Evolutionary conservation across 2,888 invertebrate species (phyloP).

Genomic region (Ophraella communa): DNA sequence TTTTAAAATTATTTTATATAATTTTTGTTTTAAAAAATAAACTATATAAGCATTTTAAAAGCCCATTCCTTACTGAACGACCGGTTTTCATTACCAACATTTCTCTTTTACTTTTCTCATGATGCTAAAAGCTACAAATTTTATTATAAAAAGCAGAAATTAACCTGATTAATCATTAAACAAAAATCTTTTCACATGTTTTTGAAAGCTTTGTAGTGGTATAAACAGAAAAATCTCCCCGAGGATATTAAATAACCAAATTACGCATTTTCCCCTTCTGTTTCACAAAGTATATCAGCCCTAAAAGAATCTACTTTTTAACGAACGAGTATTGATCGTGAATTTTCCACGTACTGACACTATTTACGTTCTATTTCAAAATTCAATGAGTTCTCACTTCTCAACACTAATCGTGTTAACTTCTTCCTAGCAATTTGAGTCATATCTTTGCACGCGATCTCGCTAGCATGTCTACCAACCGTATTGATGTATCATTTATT

Average conservation of each 20-base stretch:
- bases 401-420: constrained; percentile 28
- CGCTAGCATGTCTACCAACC: constrained; percentile 15
- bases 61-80: no score
- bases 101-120: no score
- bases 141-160: no score
- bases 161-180: no score
- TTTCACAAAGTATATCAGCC: not conserved
- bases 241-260: not conserved
- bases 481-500: constrained; percentile 25
- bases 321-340: not conserved
- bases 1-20: no score
- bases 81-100: no score
- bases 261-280: not conserved
- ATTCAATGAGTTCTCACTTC: constrained; percentile 20
- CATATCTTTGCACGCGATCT: constrained; percentile 24
- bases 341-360: not conserved
- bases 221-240: not conserved
- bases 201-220: no score
- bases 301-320: not conserved
- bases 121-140: no score
- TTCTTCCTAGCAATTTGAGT: constrained; percentile 24
- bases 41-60: no score
- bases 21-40: no score
- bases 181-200: no score
- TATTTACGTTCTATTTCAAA: constrained; percentile 11